phyloP scores from a whole-genome alignment of 2,888 invertebrate genomes.

The Zygogramma bicolorata region DNA sequence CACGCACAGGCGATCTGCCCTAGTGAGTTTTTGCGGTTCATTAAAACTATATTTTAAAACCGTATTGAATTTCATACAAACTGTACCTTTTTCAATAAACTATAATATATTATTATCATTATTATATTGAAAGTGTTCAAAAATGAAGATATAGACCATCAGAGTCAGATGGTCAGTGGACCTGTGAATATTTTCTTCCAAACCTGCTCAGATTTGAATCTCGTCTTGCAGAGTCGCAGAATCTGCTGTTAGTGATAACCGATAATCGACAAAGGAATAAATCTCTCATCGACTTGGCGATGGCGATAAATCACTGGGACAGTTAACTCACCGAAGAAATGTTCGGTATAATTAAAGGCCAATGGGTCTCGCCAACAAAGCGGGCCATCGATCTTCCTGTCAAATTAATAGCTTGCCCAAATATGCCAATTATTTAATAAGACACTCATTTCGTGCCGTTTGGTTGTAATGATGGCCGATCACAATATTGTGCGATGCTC shows the following conservation, averaged over 20 bases:
- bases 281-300: neutral
- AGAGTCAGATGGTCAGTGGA: too few relatives aligned
- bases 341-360: conserved; percentile 21
- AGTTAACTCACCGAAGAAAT: conserved; percentile 15
- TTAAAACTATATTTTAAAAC: too few relatives aligned
- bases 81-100: too few relatives aligned
- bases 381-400: conserved; percentile 16
- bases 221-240: neutral
- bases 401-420: conserved; percentile 21
- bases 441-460: conserved; percentile 9
- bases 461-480: neutral
- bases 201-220: too few relatives aligned
- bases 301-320: conserved; percentile 12
- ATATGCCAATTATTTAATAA: conserved; percentile 23
- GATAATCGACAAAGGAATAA: neutral
- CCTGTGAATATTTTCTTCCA: too few relatives aligned
- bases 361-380: conserved; percentile 18
- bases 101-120: too few relatives aligned
- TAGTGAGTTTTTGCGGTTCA: too few relatives aligned
- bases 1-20: too few relatives aligned
- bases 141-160: too few relatives aligned
- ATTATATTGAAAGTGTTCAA: too few relatives aligned
- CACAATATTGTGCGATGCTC: conserved; percentile 9
- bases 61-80: too few relatives aligned
- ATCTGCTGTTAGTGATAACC: neutral